Evolutionary conservation across 2,113 vertebrate species (phyloP), one percentile per base, ranked within the genome.

Genomic region (Dryoscopus gambensis): DNA sequence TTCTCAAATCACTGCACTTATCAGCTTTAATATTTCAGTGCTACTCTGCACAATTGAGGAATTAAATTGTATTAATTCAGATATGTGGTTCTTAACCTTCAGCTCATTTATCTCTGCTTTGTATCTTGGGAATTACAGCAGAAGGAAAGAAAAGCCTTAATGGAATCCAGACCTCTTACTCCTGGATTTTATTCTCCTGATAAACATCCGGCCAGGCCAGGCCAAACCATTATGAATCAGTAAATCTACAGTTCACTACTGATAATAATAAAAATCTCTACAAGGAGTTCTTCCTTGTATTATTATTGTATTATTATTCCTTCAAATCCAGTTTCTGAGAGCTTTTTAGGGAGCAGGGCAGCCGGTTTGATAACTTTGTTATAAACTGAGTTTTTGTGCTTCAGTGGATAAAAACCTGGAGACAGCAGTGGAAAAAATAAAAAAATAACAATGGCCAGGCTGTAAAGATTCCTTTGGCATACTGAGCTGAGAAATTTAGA

Each of bases 101-200:
- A 68, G 2, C 47, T 81, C 62, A 14, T 82, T 55, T 60, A 44
- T 94, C 87, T 91, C 80, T 96, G 93, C 69, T 79, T 46, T 57
- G 31, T 64, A 24, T 82, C 84, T 64, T 23, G n/a, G 60, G 71
- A 85, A 77, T 96, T 79, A 18, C 57, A 78, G 31, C 84, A 69
- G 91, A 56, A 90, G 57, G 87, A 46, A 94, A 79, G 44, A 44
- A 92, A 53, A 67, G 76, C 71, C 31, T 91, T 94, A 89, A 92
- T 88, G 49, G n/a, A 76, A 95, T 63, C 47, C 71, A 95, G 92
- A 59, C 12, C 27, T 87, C 71, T 80, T 83, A 6, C 25, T 93
- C 63, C 22, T 95, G 78, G 40, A 13, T 92, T 83, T 87, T 73
- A 59, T 94, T 65, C 64, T 86, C 20, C 84, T 67, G 76, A 77